Conservation (phyloP, 2,888 invertebrate genomes). For the Chorisops tibialis region DNA sequence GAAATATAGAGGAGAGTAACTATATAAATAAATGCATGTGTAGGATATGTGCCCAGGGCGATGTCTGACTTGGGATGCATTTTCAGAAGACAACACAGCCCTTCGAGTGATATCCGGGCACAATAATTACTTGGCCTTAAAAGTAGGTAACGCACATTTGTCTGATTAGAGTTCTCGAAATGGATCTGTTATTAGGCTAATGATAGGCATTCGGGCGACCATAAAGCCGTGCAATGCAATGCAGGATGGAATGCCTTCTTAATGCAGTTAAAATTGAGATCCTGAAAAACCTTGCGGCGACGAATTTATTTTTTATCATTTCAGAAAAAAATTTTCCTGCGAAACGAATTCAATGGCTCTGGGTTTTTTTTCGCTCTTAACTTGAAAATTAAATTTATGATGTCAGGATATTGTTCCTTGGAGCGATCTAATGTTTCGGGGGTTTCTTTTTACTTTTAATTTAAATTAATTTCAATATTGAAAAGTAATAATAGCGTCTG, state of each 20-base stretch:
- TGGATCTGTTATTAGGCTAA: conserved; percentile 33
- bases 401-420: no score
- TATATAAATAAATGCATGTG: background rate
- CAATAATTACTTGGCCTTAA: conserved; percentile 15
- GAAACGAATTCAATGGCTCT: no score
- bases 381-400: no score
- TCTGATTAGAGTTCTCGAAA: conserved; percentile 28
- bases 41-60: conserved; percentile 24
- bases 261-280: conserved; percentile 31
- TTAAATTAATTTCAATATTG: no score
- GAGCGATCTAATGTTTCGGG: no score
- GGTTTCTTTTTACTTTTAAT: no score
- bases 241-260: conserved; percentile 15
- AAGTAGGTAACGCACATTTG: conserved; percentile 25
- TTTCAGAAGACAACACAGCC: background rate
- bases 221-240: background rate
- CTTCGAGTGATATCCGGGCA: conserved; percentile 25
- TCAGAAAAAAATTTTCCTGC: no score
- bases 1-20: conserved; percentile 19
- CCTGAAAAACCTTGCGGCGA: conserved; percentile 28
- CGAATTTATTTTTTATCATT: conserved; percentile 24
- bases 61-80: conserved; percentile 14
- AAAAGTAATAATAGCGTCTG: no score
- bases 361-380: no score
- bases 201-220: conserved; percentile 28